Base-by-base conservation (phyloP, 92 coral and sea anemone species). In the Montipora capitata region DNA sequence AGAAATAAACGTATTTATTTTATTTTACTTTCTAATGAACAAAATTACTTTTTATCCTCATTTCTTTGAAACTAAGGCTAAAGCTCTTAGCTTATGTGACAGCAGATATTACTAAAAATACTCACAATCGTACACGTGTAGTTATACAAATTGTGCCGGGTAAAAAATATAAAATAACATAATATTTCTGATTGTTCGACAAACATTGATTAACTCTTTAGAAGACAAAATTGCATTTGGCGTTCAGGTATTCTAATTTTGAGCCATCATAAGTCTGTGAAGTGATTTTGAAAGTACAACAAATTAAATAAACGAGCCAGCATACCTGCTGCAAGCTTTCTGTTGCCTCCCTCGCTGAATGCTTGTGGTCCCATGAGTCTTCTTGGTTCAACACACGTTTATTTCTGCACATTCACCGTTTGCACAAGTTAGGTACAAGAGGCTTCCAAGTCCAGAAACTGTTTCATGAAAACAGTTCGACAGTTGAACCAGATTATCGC, bases 381-480 rank as follows among this genome's bases (percentile, higher is more conserved):
- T 83, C 18, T 58, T 70, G 42, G 78, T 83, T 42, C 49, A n/a
- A n/a, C n/a, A n/a, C n/a, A n/a, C n/a, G n/a, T n/a, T n/a, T n/a
- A n/a, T n/a, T n/a, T n/a, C n/a, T 75, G 90, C 93, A 71, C 90
- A 78, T 18, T 78, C 90, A 5, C 49, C 58, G 68, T 90, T 79
- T 68, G 52, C 42, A 20, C 90, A 78, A 43, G 16, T 27, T 61
- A 90, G 42, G 85, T 77, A 85, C 18, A 90, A 44, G 77, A 76
- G 74, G 62, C 67, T 54, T 14, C 86, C 86, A 11, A 90, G 81
- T 39, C 90, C 90, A 0, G 89, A 74, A n/a, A 83, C 66, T n/a
- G 85, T 82, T 69, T 89, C 93, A 42, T 83, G 59, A n/a, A 58
- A 40, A 51, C 82, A 68, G 62, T 84, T 15, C 16, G 79, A 71